Evolutionary conservation across 2,888 invertebrate genomes (phyloP), one percentile per base, ranked within the genome.

Genomic region (Epicampocera succincta): DNA sequence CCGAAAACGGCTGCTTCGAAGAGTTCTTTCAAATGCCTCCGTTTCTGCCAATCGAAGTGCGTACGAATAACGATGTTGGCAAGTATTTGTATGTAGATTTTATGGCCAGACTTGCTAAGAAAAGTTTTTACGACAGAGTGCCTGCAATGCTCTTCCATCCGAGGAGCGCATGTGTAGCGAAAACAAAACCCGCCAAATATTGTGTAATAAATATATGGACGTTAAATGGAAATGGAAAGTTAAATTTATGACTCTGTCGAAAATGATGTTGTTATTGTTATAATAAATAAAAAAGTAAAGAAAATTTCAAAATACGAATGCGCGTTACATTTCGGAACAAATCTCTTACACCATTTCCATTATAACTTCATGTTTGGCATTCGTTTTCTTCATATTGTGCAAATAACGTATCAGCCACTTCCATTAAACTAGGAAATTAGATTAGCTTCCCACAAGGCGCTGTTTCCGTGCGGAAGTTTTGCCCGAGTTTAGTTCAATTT

Each of bases 141-240:
- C 12, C 8, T n/a, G 19, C 63, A 69, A 71, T 74, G 38, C 17
- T 17, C 1, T 46, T n/a, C 4, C 9, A 33, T 9, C 4, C 2
- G 2, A 13, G 12, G 8, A 33, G 15, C 38, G 25, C 38, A 33
- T 61, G 25, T 40, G 44, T 9, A 54, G 44, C 17, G 25, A 71
- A 50, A 46, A 74, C 8, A 60, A 66, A 71, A 56, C 48, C 69
- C 71, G 74, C 69, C 82, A 66, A 74, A 78, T 78, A 66, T 74
- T 73, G 74, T 71, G 63, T 66, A 82, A 82, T 82, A 82, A 82
- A 78, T 78, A 74, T 44, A 52, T 46, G 56, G 58, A 63, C 61
- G 63, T 52, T 58, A 74, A 83, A 80, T 79, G 61, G 75, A 84
- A 84, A 83, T 72, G 79, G 82, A 84, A 84, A 83, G 83, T 84